phyloP scores from a whole-genome alignment of 2,797 vertebrate genomes.

The Halcyon chelicuti region DNA sequence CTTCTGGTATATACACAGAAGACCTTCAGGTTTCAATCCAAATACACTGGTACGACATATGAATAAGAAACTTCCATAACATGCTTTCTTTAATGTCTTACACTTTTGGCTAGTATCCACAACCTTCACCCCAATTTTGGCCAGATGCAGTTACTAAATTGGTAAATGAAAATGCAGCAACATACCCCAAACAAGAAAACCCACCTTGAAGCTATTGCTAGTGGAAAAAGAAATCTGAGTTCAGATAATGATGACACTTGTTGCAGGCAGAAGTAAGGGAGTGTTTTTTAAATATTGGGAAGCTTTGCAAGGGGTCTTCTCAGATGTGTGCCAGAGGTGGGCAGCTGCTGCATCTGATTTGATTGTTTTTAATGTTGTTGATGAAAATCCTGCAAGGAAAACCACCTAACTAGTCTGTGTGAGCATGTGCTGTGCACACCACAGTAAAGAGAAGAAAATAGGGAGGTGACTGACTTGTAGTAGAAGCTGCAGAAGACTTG shows the following conservation, averaged over 20 bases:
- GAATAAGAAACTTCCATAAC: background rate
- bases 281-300: background rate
- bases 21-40: background rate
- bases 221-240: background rate
- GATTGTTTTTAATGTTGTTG: background rate
- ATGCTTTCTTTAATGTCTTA: background rate
- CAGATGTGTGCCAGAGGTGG: background rate
- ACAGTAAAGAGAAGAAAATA: background rate
- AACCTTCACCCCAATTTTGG: background rate
- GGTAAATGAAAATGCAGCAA: background rate
- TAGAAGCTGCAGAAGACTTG: background rate
- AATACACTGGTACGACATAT: background rate
- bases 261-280: background rate
- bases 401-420: background rate
- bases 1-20: background rate
- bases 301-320: background rate
- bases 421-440: fast-evolving
- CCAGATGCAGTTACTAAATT: background rate
- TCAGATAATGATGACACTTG: background rate
- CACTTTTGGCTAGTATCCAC: background rate
- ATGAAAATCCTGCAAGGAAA: background rate
- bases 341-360: background rate
- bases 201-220: background rate
- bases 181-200: background rate
- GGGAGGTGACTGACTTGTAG: background rate